Percentiles rank a stretch among this genome's conserved stretches.
Evolutionary conservation across 2,113 vertebrate genomes (phyloP).

Genomic region (Pao palembangensis): DNA sequence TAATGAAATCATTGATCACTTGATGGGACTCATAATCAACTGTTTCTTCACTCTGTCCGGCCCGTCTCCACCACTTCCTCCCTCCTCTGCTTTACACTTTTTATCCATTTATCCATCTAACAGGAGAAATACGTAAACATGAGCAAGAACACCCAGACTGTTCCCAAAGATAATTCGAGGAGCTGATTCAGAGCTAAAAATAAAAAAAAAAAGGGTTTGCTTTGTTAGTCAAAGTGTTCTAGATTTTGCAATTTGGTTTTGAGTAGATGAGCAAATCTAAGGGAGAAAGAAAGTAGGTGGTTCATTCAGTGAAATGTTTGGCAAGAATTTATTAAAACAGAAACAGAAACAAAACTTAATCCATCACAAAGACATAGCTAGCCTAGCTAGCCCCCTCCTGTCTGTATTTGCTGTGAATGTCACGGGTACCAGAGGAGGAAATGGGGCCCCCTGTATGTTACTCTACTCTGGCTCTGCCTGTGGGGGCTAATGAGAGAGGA

Average conservation of each 20-base stretch:
- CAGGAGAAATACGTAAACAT: slow-evolving; percentile 1
- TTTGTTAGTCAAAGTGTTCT: too few species aligned
- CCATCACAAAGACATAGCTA: too few species aligned
- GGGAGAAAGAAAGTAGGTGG: too few species aligned
- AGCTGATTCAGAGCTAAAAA: too few species aligned
- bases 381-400: neutral
- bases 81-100: slow-evolving; percentile 39
- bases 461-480: slow-evolving; percentile 54
- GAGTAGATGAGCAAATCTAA: too few species aligned
- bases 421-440: slow-evolving; percentile 45
- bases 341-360: too few species aligned
- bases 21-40: slow-evolving; percentile 97
- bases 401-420: slow-evolving; percentile 52
- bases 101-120: slow-evolving; percentile 9
- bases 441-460: slow-evolving; percentile 47
- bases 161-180: neutral
- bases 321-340: slow-evolving; percentile 1
- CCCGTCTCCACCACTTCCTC: slow-evolving; percentile 51
- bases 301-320: neutral
- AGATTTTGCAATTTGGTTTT: too few species aligned
- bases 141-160: neutral
- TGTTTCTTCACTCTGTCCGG: slow-evolving; percentile 75
- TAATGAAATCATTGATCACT: slow-evolving; percentile 99
- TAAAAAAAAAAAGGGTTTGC: neutral
- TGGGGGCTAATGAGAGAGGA: slow-evolving; percentile 72